Conservation (phyloP, 2,888 invertebrate species). For the Drymonia ruficornis region DNA sequence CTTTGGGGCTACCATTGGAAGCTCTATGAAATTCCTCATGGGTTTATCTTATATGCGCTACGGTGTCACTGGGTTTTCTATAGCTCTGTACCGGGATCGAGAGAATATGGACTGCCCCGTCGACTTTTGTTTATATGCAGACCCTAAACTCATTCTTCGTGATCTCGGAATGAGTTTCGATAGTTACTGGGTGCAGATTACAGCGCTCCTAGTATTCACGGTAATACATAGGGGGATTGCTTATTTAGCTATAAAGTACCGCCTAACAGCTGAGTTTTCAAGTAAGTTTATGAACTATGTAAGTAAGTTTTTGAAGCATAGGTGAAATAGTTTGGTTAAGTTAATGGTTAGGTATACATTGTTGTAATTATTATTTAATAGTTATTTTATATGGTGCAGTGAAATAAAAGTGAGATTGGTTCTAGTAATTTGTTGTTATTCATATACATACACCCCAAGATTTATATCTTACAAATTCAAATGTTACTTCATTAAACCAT, state of each 20-base stretch:
- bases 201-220: slow-evolving; percentile 84
- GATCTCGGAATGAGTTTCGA: slow-evolving; percentile 86
- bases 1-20: slow-evolving; percentile 81
- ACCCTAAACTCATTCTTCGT: slow-evolving; percentile 85
- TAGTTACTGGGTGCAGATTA: slow-evolving; percentile 81
- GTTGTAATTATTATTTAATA: not conserved
- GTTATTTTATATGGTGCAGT: not conserved
- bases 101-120: slow-evolving; percentile 84
- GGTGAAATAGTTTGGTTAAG: slow-evolving; percentile 44
- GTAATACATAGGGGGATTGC: slow-evolving; percentile 80
- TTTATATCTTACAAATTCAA: no score
- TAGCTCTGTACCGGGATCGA: slow-evolving; percentile 86
- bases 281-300: slow-evolving; percentile 82
- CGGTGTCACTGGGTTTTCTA: slow-evolving; percentile 86
- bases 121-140: slow-evolving; percentile 83
- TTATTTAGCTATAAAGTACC: slow-evolving; percentile 83
- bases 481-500: no score
- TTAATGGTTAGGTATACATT: not conserved
- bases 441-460: no score
- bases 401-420: slow-evolving; percentile 1
- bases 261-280: slow-evolving; percentile 82
- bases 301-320: slow-evolving; percentile 81
- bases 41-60: slow-evolving; percentile 87
- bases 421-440: not conserved
- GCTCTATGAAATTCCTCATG: slow-evolving; percentile 83